Evolutionary conservation across 2,797 vertebrate genomes (phyloP).

Genomic region (Rhadinocentrus ornatus): DNA sequence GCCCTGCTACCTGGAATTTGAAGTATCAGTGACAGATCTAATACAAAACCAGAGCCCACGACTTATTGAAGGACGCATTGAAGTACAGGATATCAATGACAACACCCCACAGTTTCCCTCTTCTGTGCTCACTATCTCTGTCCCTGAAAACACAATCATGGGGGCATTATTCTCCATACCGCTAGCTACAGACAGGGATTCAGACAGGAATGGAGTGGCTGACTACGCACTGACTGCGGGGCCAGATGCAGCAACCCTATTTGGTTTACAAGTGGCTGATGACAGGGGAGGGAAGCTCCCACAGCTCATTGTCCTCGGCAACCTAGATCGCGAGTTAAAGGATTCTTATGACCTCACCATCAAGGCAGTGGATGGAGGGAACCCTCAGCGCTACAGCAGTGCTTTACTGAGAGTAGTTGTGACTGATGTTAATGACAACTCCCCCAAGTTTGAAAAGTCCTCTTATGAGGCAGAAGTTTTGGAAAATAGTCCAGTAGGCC

Average conservation of each 20-base stretch:
- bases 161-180: conserved; percentile 94
- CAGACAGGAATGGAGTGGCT: conserved; percentile 92
- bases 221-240: conserved; percentile 93
- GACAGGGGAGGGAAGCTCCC: conserved; percentile 96
- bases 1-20: conserved; percentile 95
- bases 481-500: conserved; percentile 95
- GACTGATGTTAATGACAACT: conserved; percentile 95
- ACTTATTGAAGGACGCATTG: conserved; percentile 95
- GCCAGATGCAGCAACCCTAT: conserved; percentile 91
- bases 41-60: conserved; percentile 90
- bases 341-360: conserved; percentile 98
- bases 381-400: conserved; percentile 92
- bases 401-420: conserved; percentile 95
- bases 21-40: conserved; percentile 97
- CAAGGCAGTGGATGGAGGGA: conserved; percentile 96
- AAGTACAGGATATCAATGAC: conserved; percentile 98
- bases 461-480: conserved; percentile 92
- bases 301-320: conserved; percentile 96
- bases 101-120: conserved; percentile 98
- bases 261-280: conserved; percentile 96
- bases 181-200: conserved; percentile 92
- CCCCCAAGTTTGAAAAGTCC: conserved; percentile 94
- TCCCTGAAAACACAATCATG: conserved; percentile 95
- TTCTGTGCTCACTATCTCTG: conserved; percentile 93
- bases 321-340: conserved; percentile 93